Base-by-base conservation (phyloP, 2,888 invertebrate species). In the Eupithecia tripunctaria region DNA sequence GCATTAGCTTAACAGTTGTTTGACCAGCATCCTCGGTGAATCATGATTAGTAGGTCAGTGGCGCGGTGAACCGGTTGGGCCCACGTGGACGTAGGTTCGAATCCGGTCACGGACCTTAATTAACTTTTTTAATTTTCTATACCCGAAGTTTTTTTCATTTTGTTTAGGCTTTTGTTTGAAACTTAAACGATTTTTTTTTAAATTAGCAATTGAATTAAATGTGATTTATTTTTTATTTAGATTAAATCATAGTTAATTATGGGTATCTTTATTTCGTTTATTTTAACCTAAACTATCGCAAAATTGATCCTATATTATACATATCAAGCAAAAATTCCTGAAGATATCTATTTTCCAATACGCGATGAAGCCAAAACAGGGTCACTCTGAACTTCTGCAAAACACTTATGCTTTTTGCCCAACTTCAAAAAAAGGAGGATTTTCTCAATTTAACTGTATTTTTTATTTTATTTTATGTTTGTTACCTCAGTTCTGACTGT, bases 1-100 rank as follows among this genome's bases (percentile, higher is more conserved):
- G 25, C 25, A 69, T 73, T 67, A 73, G 68, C 73, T 72, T 73
- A 76, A 73, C 76, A 70, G 76, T 73, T 73, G 62, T 72, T 72
- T 70, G 43, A 60, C 47, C 70, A 73, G 71, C 67, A 60, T 60
- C 70, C 64, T 64, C 59, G 25, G 10, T 73, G 67, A 74, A 65
- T 73, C 70, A 73, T 64, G 65, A 41, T 71, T 32, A 70, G 47
- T 71, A 60, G 70, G 70, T 70, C 74, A 65, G 27, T 68, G 62
- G 65, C 67, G 38, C 73, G 66, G 41, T 69, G 47, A 60, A 71
- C 70, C 60, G 68, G 74, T 74, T 25, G 64, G 60, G 59, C 59
- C 59, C 74, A 73, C 73, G 70, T 75, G 75, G 72, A 68, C 36
- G 68, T 71, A 64, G 67, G 62, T 75, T 72, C 47, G 68, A 74